Conservation (phyloP, 23 tunicate genomes). For the Ascidia mentula region DNA sequence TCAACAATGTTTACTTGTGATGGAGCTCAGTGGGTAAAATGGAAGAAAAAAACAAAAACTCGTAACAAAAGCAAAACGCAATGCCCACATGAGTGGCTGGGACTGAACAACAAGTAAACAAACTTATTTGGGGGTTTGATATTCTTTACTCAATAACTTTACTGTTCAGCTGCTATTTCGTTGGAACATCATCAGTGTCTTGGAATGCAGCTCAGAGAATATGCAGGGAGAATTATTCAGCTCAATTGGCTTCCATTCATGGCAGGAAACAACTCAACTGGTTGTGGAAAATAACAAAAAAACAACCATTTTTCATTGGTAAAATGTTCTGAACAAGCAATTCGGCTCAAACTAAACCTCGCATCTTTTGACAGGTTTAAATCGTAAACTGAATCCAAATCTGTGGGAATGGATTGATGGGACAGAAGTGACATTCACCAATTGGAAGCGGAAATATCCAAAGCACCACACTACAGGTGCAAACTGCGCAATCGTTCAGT, state of each 20-base stretch:
- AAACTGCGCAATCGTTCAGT: constrained; percentile 37
- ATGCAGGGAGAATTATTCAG: constrained; percentile 64
- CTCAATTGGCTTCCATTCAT: constrained; percentile 54
- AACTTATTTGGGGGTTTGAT: neutral
- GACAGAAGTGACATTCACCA: constrained; percentile 22
- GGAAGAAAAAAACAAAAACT: constrained; percentile 29
- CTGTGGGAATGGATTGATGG: constrained; percentile 80
- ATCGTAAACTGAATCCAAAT: constrained; percentile 49
- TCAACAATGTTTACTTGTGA: constrained; percentile 45
- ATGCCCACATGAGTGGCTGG: constrained; percentile 66
- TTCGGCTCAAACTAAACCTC: no score
- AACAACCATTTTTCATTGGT: constrained; percentile 58
- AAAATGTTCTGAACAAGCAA: neutral
- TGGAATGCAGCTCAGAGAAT: constrained; percentile 79
- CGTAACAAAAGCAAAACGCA: neutral
- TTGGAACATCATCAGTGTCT: constrained; percentile 22
- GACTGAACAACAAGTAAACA: constrained; percentile 42
- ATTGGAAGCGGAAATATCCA: constrained; percentile 71
- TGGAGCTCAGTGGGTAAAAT: constrained; percentile 74
- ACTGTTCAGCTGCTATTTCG: constrained; percentile 49
- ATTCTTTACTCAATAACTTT: neutral
- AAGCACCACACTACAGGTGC: neutral
- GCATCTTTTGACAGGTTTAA: constrained; percentile 82
- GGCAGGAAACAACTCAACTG: constrained; percentile 60
- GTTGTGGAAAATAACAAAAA: constrained; percentile 50